phyloP scores from a whole-genome alignment of 1,140 invertebrate genomes.

The Bombyx mandarina region DNA sequence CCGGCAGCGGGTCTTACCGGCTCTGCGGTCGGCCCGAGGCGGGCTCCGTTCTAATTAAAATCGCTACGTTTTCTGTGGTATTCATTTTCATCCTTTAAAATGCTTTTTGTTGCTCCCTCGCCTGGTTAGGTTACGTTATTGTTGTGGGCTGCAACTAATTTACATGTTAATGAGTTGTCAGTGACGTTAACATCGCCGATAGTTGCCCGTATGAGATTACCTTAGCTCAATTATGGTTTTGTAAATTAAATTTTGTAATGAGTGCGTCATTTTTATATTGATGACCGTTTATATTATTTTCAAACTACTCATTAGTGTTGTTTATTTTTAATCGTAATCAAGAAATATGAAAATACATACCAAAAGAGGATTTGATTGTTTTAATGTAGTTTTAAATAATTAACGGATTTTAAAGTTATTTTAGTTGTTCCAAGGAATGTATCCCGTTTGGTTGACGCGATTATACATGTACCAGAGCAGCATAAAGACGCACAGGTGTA shows the following conservation, averaged over 20 bases:
- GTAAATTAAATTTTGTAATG: neutral
- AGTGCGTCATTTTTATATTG: too few relatives aligned
- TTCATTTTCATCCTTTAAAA: slow-evolving; percentile 64
- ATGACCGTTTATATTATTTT: too few relatives aligned
- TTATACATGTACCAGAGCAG: slow-evolving; percentile 2
- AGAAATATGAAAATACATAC: too few relatives aligned
- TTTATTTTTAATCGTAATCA: too few relatives aligned
- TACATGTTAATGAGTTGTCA: slow-evolving; percentile 64
- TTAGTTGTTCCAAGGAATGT: neutral
- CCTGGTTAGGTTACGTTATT: slow-evolving; percentile 49
- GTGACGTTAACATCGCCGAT: slow-evolving; percentile 30
- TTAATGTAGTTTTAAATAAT: too few relatives aligned
- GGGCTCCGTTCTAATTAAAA: slow-evolving; percentile 61
- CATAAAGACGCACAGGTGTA: slow-evolving; percentile 8
- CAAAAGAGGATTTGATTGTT: too few relatives aligned
- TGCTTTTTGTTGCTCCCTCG: slow-evolving; percentile 51
- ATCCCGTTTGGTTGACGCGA: slow-evolving; percentile 3
- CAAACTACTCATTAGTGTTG: too few relatives aligned
- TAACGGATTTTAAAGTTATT: neutral
- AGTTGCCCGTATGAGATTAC: slow-evolving; percentile 12
- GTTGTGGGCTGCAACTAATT: slow-evolving; percentile 59
- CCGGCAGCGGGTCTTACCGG: slow-evolving; percentile 31
- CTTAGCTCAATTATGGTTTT: slow-evolving; percentile 3
- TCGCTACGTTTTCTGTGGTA: slow-evolving; percentile 53
- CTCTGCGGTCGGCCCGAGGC: slow-evolving; percentile 46